Conservation (phyloP, 2,113 vertebrate species). For the Ascaphus truei region DNA sequence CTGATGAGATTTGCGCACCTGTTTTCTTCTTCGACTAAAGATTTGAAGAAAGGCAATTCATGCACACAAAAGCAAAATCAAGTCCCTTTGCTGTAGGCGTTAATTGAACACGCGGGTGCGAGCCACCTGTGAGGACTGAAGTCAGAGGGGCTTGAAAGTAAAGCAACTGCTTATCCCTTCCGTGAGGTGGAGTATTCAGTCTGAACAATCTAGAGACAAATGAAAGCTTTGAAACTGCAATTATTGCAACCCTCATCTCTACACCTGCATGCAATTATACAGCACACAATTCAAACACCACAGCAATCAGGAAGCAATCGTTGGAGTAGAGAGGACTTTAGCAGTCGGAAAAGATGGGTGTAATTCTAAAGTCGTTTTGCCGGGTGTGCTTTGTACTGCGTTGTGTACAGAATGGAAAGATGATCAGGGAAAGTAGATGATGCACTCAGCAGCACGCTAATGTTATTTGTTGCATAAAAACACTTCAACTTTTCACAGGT, state of each 20-base stretch:
- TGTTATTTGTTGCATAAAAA: too few species aligned
- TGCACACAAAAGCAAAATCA: neutral
- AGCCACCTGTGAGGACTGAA: slow-evolving; percentile 35
- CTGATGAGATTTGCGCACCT: too few species aligned
- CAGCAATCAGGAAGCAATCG: too few species aligned
- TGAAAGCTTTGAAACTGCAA: neutral
- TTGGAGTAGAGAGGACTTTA: too few species aligned
- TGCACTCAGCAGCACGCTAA: too few species aligned
- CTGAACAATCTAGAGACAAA: neutral
- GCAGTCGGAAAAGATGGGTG: too few species aligned
- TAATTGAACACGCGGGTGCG: slow-evolving; percentile 33
- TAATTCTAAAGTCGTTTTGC: too few species aligned
- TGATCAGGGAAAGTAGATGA: too few species aligned
- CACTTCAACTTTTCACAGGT: too few species aligned
- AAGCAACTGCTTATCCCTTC: neutral
- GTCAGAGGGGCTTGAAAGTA: slow-evolving; percentile 12
- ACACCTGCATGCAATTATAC: slow-evolving; percentile 36
- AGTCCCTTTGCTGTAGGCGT: slow-evolving; percentile 37
- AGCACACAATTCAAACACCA: neutral
- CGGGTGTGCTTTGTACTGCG: too few species aligned
- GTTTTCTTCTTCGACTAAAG: too few species aligned
- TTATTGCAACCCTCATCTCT: neutral
- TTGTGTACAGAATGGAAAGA: too few species aligned
- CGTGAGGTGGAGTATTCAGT: neutral
- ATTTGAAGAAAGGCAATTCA: neutral